Percentiles rank a stretch among this genome's conserved stretches.
Evolutionary conservation across 35 echinoderm and acorn worm species (phyloP).

Genomic region (Lytechinus variegatus): DNA sequence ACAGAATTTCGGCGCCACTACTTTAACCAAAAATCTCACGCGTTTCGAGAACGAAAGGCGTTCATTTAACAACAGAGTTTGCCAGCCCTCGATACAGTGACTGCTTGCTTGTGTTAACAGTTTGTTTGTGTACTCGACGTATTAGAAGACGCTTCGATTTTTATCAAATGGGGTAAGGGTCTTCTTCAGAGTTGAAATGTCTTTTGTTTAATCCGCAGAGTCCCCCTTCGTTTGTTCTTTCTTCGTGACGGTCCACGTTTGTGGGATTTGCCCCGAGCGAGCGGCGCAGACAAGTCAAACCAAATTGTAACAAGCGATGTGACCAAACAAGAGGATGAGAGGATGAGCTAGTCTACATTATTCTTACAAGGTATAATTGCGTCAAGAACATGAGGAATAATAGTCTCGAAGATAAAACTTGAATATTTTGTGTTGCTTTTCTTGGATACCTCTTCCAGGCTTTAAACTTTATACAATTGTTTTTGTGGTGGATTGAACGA

Average conservation of each 20-base stretch:
- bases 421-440: too few species aligned
- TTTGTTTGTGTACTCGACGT: not conserved
- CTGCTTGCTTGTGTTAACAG: not conserved
- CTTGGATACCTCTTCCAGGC: too few species aligned
- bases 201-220: not conserved
- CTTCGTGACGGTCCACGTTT: not conserved
- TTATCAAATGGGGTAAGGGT: not conserved
- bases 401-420: too few species aligned
- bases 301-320: too few species aligned
- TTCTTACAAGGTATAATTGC: not conserved
- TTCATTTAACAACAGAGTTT: not conserved
- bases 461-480: too few species aligned
- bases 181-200: not conserved
- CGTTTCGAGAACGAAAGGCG: not conserved
- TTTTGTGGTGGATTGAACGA: too few species aligned
- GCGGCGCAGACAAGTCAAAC: not conserved
- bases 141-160: constrained; percentile 1
- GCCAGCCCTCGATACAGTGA: not conserved
- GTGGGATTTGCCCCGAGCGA: not conserved
- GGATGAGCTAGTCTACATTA: too few species aligned
- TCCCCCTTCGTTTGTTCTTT: not conserved
- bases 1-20: too few species aligned
- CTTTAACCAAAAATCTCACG: too few species aligned
- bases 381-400: too few species aligned
- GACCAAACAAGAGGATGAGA: not conserved